Percentiles rank a stretch among this genome's conserved stretches.
These are phyloP conservation scores for Drosophila setosimentum DNA, from an alignment of 2,888 invertebrate species.

Conservation along the genomic window DNA sequence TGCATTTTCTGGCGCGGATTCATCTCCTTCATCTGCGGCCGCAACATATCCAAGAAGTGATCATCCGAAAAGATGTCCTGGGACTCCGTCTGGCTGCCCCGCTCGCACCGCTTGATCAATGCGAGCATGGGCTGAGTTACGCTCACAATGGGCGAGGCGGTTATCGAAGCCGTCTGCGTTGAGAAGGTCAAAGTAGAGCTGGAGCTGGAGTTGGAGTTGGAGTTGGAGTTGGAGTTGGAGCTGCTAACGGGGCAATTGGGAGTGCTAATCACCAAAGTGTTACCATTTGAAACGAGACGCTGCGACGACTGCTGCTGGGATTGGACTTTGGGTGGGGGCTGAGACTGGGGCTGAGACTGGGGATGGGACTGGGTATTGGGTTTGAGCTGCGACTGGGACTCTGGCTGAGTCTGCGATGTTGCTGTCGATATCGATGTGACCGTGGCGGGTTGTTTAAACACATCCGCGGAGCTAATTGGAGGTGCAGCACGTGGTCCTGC, in stretches of 20 bases:
- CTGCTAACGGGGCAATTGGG: constrained; percentile 11
- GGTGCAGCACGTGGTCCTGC: not conserved
- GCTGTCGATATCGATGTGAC: not conserved
- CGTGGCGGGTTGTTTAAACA: not conserved
- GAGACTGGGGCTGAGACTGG: not conserved
- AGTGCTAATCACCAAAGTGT: constrained; percentile 41
- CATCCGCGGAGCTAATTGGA: not conserved
- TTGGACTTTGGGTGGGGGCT: not conserved
- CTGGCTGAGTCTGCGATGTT: not conserved
- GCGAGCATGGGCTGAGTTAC: not conserved
- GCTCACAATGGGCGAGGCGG: constrained; percentile 34
- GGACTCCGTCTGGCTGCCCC: constrained; percentile 35
- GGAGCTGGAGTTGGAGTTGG: not conserved
- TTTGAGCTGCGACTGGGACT: not conserved
- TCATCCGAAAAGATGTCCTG: constrained; percentile 60
- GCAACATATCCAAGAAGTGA: constrained; percentile 69
- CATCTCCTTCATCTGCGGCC: constrained; percentile 77
- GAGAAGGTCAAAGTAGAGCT: not conserved
- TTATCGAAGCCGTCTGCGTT: constrained; percentile 23
- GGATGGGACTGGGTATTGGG: not conserved
- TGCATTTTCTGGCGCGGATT: constrained; percentile 80
- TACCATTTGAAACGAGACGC: constrained; percentile 19
- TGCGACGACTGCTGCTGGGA: constrained; percentile 2
- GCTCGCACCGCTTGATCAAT: constrained; percentile 38
- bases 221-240: not conserved